Conservation (phyloP, 2,797 vertebrate genomes). For the Sandelia bainsii region DNA sequence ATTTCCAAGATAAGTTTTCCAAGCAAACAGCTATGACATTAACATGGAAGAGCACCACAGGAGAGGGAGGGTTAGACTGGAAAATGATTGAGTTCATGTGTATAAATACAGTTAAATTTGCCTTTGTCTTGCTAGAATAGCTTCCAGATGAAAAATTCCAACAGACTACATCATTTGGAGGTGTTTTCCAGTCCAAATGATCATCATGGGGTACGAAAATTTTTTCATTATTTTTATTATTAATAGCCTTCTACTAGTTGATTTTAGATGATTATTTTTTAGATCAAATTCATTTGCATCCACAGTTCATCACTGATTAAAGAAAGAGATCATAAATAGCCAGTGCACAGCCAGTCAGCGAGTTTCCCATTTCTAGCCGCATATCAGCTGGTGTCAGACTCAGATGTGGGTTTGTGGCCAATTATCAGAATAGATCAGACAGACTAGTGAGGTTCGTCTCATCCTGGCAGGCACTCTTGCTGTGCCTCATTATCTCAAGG, state of each 20-base stretch:
- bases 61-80: not conserved
- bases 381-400: slow-evolving; percentile 16
- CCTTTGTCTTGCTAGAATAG: too few relatives aligned
- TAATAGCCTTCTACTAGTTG: not conserved
- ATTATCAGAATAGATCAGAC: slow-evolving; percentile 40
- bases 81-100: not conserved
- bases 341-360: not conserved
- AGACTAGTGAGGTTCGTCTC: not conserved
- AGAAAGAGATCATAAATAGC: slow-evolving; percentile 6
- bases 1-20: not conserved
- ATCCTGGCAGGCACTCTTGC: slow-evolving; percentile 12
- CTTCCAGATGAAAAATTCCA: too few relatives aligned
- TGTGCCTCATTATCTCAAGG: slow-evolving; percentile 14
- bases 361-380: slow-evolving; percentile 2
- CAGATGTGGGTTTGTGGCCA: slow-evolving; percentile 38
- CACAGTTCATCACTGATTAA: slow-evolving; percentile 3
- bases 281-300: slow-evolving; percentile 7
- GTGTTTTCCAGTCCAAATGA: too few relatives aligned
- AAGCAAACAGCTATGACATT: not conserved
- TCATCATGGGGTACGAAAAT: too few relatives aligned
- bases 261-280: not conserved
- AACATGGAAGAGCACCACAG: not conserved
- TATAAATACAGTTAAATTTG: not conserved
- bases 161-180: too few relatives aligned
- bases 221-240: not conserved